Conservation (phyloP, 2,113 vertebrate species). For the Phrynosoma platyrhinos region DNA sequence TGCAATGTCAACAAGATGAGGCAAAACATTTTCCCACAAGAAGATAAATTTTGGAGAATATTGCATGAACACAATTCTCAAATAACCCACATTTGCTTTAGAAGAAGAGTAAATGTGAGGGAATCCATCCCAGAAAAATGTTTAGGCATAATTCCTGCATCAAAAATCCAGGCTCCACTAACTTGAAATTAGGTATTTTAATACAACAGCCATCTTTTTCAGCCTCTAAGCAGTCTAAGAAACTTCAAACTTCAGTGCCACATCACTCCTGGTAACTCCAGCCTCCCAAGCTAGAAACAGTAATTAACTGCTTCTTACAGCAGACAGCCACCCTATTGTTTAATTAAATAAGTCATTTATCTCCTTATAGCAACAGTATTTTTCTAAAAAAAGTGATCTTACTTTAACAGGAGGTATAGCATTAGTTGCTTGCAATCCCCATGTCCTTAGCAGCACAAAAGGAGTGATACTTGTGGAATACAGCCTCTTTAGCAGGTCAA, state of each 20-base stretch:
- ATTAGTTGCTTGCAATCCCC: slow-evolving; percentile 94
- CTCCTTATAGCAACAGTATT: neutral
- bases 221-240: neutral
- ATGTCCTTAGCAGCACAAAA: slow-evolving; percentile 89
- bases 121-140: neutral
- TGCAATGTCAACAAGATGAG: too few species aligned
- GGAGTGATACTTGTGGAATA: slow-evolving; percentile 88
- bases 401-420: slow-evolving; percentile 89
- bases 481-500: slow-evolving; percentile 90
- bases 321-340: neutral
- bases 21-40: too few species aligned
- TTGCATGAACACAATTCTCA: too few species aligned
- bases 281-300: neutral
- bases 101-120: neutral
- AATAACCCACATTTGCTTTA: neutral
- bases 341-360: neutral
- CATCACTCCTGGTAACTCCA: neutral
- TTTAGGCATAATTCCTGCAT: neutral
- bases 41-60: too few species aligned
- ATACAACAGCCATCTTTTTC: neutral
- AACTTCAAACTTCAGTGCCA: neutral
- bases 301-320: neutral
- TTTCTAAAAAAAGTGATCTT: slow-evolving; percentile 53
- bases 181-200: neutral
- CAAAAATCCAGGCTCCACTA: neutral